phyloP scores from a whole-genome alignment of 2,797 vertebrate genomes.

The Helarctos malayanus region DNA sequence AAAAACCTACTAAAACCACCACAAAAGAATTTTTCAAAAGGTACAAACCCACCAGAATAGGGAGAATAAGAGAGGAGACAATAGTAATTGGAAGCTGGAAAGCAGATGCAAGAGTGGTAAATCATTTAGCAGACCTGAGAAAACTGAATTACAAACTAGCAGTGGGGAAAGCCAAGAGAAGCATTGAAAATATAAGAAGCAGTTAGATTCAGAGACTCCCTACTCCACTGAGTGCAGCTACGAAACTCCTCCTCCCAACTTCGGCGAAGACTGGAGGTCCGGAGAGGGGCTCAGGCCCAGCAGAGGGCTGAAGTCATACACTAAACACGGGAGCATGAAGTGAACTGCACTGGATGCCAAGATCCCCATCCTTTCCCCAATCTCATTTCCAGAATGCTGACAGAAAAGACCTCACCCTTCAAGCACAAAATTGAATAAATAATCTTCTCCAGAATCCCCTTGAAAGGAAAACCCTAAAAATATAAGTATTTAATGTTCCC shows the following conservation, averaged over 20 bases:
- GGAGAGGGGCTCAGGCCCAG: neutral
- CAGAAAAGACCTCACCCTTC: slow-evolving; percentile 36
- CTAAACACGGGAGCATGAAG: neutral
- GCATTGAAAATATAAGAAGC: neutral
- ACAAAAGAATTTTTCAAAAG: slow-evolving; percentile 37
- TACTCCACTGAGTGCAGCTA: neutral
- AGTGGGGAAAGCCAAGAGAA: neutral
- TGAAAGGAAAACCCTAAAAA: neutral
- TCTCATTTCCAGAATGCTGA: slow-evolving; percentile 40
- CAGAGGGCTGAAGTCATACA: neutral
- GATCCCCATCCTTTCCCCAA: neutral
- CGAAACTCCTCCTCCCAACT: neutral
- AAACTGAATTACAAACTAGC: slow-evolving; percentile 7
- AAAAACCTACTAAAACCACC: slow-evolving; percentile 19
- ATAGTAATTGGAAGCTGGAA: slow-evolving; percentile 5
- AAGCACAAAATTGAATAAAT: slow-evolving; percentile 40
- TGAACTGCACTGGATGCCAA: neutral
- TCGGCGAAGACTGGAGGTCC: neutral
- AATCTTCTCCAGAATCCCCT: slow-evolving; percentile 33
- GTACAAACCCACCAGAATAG: neutral
- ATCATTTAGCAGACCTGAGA: slow-evolving; percentile 1
- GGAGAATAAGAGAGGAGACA: neutral
- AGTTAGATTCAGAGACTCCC: neutral
- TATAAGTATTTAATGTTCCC: neutral
- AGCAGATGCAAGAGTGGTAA: neutral